Evolutionary conservation across 1,140 invertebrate genomes (phyloP).

Genomic region (Piezodorus guildinii): DNA sequence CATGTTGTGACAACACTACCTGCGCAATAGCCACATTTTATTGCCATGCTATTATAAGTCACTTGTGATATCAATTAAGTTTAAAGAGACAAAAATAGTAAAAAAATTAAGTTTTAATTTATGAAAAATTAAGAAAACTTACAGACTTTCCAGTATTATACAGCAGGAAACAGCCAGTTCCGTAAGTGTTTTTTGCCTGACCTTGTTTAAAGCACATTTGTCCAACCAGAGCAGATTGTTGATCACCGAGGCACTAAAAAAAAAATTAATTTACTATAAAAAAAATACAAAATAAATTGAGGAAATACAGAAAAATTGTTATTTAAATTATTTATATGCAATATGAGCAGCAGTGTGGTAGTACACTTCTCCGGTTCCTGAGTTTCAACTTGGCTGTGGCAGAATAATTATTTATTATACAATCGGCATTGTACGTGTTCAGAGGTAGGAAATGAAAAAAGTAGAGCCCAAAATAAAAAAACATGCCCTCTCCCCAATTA

Average conservation of each 20-base stretch:
- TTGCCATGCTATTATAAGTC: neutral
- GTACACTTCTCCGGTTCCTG: no score
- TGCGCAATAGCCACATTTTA: conserved; percentile 32
- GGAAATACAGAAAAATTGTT: no score
- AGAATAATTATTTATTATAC: no score
- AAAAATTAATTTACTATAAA: no score
- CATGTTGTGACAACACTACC: conserved; percentile 73
- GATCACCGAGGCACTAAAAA: conserved; percentile 77
- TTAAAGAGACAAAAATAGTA: neutral
- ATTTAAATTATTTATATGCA: no score
- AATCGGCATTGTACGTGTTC: no score
- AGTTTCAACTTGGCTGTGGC: no score
- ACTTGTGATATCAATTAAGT: neutral
- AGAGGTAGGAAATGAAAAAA: no score
- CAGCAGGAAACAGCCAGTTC: conserved; percentile 90
- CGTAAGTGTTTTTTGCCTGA: conserved; percentile 87
- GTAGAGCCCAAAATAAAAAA: no score
- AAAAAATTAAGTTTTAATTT: neutral
- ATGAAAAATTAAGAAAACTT: conserved; percentile 28
- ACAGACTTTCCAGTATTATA: conserved; percentile 80
- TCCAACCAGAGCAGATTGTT: conserved; percentile 84
- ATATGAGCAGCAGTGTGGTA: no score
- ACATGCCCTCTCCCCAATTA: no score
- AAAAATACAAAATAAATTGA: no score
- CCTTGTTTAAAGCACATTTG: conserved; percentile 81